Evolutionary conservation across 2,888 invertebrate genomes (phyloP).

Genomic region (Theodoxus fluviatilis): DNA sequence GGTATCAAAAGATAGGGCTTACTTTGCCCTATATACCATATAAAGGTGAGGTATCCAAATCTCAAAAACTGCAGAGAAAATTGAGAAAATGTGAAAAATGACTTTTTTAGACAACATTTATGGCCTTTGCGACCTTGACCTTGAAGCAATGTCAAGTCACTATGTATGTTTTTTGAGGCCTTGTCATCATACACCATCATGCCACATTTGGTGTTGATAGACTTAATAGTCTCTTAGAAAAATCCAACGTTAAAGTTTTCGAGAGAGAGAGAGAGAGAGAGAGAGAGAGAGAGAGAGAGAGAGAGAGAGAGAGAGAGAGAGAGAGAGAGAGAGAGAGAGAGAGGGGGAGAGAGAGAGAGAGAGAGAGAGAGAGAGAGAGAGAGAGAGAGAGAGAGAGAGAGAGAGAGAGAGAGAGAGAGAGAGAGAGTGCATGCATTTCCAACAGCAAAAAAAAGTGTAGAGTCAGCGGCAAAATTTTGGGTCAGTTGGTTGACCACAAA

Average conservation of each 20-base stretch:
- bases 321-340: conserved; percentile 19
- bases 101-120: neutral
- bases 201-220: no score
- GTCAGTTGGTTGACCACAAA: no score
- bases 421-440: no score
- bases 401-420: neutral
- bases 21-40: no score
- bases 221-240: neutral
- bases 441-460: no score
- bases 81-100: no score
- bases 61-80: no score
- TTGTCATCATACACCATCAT: no score
- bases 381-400: neutral
- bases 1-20: no score
- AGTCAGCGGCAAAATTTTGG: no score
- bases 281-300: conserved; percentile 13
- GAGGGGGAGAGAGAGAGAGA: conserved; percentile 7
- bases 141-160: neutral
- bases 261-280: conserved; percentile 3
- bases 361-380: conserved; percentile 18
- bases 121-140: neutral
- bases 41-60: no score
- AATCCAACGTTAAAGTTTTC: neutral
- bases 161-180: neutral
- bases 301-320: conserved; percentile 10